These are phyloP conservation scores for Proterorhinus semilunaris DNA, from an alignment of 2,113 vertebrate genomes.

Conservation along the genomic window DNA sequence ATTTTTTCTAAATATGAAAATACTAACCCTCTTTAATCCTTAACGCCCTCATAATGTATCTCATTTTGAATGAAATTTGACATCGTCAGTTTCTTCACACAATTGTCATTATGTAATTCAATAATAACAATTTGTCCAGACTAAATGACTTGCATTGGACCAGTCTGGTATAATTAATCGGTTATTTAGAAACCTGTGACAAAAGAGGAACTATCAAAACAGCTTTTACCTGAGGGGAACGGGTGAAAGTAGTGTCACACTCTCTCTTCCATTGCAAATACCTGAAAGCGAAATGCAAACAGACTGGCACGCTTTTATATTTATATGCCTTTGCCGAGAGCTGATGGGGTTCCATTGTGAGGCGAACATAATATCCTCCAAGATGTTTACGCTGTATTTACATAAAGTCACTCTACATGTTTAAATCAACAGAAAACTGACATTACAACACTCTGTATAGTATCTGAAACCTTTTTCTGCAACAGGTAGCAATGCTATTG, in stretches of 20 bases:
- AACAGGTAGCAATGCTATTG: too few species aligned
- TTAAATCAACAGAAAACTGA: slow-evolving; percentile 13
- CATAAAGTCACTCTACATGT: neutral
- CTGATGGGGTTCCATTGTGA: slow-evolving; percentile 35
- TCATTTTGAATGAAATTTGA: too few species aligned
- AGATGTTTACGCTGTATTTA: slow-evolving; percentile 29
- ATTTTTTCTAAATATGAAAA: too few species aligned
- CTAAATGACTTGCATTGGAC: slow-evolving; percentile 5
- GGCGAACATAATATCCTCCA: slow-evolving; percentile 24
- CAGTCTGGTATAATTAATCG: slow-evolving; percentile 49
- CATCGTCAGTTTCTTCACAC: too few species aligned
- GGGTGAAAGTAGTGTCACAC: slow-evolving; percentile 31
- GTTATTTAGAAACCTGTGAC: slow-evolving; percentile 48
- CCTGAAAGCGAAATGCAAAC: slow-evolving; percentile 33
- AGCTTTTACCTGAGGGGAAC: neutral
- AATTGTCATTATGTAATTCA: neutral
- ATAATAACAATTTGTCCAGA: slow-evolving; percentile 4
- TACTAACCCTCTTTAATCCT: too few species aligned
- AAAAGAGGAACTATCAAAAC: neutral
- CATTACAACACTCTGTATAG: too few species aligned
- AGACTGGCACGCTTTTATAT: slow-evolving; percentile 45
- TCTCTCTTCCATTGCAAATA: slow-evolving; percentile 29
- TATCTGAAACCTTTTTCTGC: too few species aligned
- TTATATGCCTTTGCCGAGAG: slow-evolving; percentile 13
- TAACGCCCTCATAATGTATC: too few species aligned